phyloP scores from a whole-genome alignment of 2,797 vertebrate genomes.

The Sciaenops ocellatus region DNA sequence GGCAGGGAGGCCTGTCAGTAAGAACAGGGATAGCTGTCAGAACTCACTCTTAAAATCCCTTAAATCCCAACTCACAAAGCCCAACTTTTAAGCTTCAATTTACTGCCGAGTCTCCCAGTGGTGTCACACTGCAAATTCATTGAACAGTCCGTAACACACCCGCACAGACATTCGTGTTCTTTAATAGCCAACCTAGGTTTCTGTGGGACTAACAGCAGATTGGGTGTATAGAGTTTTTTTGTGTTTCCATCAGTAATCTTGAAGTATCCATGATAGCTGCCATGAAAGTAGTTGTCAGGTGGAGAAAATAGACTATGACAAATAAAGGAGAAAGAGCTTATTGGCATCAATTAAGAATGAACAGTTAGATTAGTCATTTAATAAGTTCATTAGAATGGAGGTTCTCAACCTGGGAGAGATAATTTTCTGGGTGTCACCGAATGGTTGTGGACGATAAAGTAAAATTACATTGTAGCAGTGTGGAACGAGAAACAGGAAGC shows the following conservation, averaged over 20 bases:
- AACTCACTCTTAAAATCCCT: conserved; percentile 43
- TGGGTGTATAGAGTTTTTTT: not conserved
- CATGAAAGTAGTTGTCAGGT: not conserved
- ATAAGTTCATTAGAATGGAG: too few species aligned
- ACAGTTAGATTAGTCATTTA: not conserved
- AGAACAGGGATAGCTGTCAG: conserved; percentile 61
- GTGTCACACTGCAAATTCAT: conserved; percentile 36
- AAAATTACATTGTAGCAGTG: too few species aligned
- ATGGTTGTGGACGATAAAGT: too few species aligned
- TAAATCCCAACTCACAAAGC: conserved; percentile 49
- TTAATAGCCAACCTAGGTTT: not conserved
- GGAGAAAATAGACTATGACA: not conserved
- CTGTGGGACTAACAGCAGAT: not conserved
- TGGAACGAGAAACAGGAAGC: too few species aligned
- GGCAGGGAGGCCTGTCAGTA: conserved; percentile 47
- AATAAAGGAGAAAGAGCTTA: not conserved
- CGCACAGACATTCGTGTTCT: not conserved
- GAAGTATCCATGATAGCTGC: not conserved
- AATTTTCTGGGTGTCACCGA: too few species aligned
- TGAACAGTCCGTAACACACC: conserved; percentile 22
- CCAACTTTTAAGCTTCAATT: conserved; percentile 46
- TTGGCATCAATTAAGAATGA: not conserved
- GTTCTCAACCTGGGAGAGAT: too few species aligned
- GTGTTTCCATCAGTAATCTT: not conserved
- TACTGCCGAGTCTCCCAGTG: conserved; percentile 8